A percentile compares a stretch with the other conserved stretches of the same genome.
phyloP scores from a whole-genome alignment of 2,113 vertebrate species.

The Callaeas wilsoni region DNA sequence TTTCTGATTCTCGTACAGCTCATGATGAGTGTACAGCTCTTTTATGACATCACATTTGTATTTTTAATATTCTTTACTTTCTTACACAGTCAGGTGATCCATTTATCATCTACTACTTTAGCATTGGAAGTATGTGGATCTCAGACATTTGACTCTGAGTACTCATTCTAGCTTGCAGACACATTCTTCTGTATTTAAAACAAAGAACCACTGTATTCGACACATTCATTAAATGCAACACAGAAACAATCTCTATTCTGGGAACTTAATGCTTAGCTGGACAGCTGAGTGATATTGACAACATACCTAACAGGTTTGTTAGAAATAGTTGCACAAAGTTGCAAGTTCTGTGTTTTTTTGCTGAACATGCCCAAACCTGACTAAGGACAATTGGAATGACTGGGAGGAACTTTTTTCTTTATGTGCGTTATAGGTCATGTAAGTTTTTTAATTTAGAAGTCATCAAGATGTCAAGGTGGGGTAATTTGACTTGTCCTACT shows the following conservation, averaged over 20 bases:
- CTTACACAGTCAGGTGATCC: not conserved
- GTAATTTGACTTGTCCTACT: not conserved
- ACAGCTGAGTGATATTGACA: not conserved
- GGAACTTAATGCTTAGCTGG: not conserved
- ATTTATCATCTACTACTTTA: not conserved
- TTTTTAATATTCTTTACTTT: not conserved
- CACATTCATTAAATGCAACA: not conserved
- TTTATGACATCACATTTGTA: not conserved
- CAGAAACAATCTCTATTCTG: not conserved
- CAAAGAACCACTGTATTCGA: not conserved
- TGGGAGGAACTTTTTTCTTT: not conserved
- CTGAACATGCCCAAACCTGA: not conserved
- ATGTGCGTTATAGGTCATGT: not conserved
- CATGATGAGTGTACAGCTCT: not conserved
- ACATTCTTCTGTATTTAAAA: not conserved
- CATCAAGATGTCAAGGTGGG: not conserved
- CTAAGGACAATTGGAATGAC: not conserved
- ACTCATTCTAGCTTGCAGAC: not conserved
- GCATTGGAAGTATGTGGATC: not conserved
- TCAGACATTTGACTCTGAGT: not conserved
- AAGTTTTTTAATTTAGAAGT: not conserved
- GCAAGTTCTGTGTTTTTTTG: not conserved
- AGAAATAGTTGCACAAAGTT: not conserved
- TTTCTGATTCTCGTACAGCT: not conserved
- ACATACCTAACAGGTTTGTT: not conserved